Conservation (phyloP, 2,888 invertebrate species). For the Callosobruchus maculatus region DNA sequence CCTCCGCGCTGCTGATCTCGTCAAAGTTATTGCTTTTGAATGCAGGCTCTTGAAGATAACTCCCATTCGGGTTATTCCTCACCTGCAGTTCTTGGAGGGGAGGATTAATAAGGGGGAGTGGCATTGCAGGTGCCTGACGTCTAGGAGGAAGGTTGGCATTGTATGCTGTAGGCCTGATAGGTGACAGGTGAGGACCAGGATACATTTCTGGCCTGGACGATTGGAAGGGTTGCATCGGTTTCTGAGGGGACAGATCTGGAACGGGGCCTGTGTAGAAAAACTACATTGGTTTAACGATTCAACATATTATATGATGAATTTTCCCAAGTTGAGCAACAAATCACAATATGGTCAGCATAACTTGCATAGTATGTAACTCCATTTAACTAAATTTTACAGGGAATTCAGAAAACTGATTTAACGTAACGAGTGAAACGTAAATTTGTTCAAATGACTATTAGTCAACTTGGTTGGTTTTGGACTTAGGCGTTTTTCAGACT, state of each 20-base stretch:
- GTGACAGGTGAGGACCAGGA: conserved; percentile 25
- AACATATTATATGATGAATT: too few species aligned
- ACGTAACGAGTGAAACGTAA: too few species aligned
- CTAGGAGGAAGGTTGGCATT: conserved; percentile 37
- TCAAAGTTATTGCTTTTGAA: conserved; percentile 11
- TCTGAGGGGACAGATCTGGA: conserved; percentile 13
- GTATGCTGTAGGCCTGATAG: conserved; percentile 33
- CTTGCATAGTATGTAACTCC: too few species aligned
- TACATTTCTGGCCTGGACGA: conserved; percentile 23
- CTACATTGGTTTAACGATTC: conserved; percentile 10
- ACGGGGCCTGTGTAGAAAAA: conserved; percentile 22
- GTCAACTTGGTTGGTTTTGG: too few species aligned
- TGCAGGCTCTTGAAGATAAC: conserved; percentile 34
- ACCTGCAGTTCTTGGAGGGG: conserved; percentile 19
- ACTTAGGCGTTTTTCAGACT: too few species aligned
- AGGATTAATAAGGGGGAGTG: conserved; percentile 34
- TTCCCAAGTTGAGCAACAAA: too few species aligned
- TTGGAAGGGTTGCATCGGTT: conserved; percentile 30
- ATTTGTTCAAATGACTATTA: too few species aligned
- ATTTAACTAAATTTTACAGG: too few species aligned
- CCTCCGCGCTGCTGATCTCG: conserved; percentile 28
- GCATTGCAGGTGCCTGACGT: conserved; percentile 44
- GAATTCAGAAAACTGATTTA: too few species aligned
- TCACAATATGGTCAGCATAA: too few species aligned
- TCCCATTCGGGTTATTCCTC: background rate